Conservation (phyloP, 2,113 vertebrate species). For the Acanthochromis polyacanthus region DNA sequence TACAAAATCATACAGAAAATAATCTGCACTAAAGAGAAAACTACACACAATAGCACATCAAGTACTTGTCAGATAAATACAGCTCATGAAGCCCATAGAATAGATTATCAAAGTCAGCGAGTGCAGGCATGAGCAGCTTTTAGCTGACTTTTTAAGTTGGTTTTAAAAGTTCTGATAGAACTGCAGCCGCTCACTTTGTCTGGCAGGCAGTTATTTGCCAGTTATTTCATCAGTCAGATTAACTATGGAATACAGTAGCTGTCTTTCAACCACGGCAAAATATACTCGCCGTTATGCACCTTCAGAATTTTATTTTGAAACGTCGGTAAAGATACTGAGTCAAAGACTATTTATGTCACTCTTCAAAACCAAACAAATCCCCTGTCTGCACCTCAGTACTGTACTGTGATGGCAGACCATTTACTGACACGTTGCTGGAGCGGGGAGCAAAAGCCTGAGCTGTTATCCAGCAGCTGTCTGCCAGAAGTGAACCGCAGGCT, state of each 20-base stretch:
- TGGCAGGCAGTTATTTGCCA: too few relatives aligned
- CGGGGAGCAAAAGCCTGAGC: slow-evolving; percentile 14
- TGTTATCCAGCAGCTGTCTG: slow-evolving; percentile 37
- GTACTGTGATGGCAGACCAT: slow-evolving; percentile 15
- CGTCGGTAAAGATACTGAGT: background rate
- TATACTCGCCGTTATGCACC: background rate
- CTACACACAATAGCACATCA: too few relatives aligned
- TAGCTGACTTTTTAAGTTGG: too few relatives aligned
- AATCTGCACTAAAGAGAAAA: too few relatives aligned
- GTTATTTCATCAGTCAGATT: too few relatives aligned
- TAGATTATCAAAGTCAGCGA: too few relatives aligned
- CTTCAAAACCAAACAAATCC: slow-evolving; percentile 18
- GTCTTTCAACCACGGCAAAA: background rate
- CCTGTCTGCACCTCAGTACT: slow-evolving; percentile 18
- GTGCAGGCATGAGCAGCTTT: too few relatives aligned
- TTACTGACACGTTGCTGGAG: slow-evolving; percentile 25
- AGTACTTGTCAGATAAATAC: too few relatives aligned
- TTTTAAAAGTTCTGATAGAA: too few relatives aligned
- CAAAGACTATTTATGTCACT: slow-evolving; percentile 3
- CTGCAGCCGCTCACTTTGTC: too few relatives aligned
- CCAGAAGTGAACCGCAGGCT: slow-evolving; percentile 10
- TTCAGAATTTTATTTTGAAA: background rate
- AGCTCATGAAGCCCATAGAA: too few relatives aligned
- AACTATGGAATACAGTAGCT: background rate
- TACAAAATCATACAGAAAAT: too few relatives aligned